These are phyloP conservation scores for Eremobia ochroleuca DNA, from an alignment of 2,888 invertebrate genomes.

Conservation along the genomic window DNA sequence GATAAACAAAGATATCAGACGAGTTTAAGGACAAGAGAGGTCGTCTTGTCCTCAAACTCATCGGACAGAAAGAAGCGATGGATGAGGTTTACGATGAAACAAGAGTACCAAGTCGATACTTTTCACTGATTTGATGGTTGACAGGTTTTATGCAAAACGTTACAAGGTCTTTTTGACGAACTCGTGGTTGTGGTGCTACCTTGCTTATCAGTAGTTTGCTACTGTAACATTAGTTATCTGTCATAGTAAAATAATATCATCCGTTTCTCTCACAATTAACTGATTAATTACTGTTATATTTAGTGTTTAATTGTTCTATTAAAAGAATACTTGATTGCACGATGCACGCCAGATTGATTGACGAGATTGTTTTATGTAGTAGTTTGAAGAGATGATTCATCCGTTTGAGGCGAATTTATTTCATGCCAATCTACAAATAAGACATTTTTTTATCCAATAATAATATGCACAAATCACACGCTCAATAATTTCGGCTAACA, in stretches of 20 bases:
- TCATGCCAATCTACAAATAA: background rate
- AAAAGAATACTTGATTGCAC: background rate
- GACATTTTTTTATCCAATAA: background rate
- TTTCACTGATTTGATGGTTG: background rate
- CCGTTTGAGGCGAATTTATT: background rate
- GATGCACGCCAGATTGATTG: background rate
- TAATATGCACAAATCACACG: conserved; percentile 17
- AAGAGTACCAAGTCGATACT: background rate
- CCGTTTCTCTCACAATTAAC: conserved; percentile 13
- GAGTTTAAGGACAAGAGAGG: too few species aligned
- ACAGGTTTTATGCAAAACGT: background rate
- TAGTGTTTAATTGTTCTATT: background rate
- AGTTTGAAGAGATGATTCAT: background rate
- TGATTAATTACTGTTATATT: conserved; percentile 9
- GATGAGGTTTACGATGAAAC: background rate
- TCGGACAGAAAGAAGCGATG: background rate
- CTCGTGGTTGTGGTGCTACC: background rate
- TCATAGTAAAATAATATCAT: conserved; percentile 1
- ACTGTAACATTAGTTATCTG: background rate
- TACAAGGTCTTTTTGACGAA: background rate
- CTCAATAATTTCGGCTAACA: conserved; percentile 10
- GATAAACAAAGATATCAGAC: background rate
- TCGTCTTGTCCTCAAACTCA: background rate
- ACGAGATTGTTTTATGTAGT: background rate
- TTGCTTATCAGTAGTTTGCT: background rate